phyloP scores from a whole-genome alignment of 2,113 vertebrate species.

The Xenus cinereus region DNA sequence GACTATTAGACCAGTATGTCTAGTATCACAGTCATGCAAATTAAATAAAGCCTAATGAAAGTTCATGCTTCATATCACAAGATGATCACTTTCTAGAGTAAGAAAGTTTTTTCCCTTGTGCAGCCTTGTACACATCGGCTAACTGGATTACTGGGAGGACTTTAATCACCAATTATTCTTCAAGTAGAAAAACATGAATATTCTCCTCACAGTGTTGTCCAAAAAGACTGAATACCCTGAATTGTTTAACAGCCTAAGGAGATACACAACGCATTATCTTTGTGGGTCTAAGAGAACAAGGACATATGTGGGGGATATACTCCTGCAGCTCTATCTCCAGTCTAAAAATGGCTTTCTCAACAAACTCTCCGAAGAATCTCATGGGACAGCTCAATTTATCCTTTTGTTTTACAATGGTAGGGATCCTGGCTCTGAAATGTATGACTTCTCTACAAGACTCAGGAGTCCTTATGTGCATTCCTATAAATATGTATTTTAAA shows the following conservation, averaged over 20 bases:
- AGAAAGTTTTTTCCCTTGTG: neutral
- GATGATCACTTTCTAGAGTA: neutral
- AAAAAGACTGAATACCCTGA: neutral
- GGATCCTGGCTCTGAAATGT: neutral
- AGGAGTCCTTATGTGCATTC: neutral
- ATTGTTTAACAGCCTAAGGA: neutral
- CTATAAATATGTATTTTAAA: neutral
- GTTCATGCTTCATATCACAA: neutral
- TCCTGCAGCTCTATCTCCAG: neutral
- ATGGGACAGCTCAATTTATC: neutral
- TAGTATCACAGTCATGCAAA: neutral
- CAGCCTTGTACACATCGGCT: neutral
- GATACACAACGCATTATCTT: neutral
- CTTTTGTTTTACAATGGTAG: neutral
- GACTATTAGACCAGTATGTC: neutral
- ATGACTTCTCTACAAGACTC: neutral
- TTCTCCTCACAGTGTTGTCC: neutral
- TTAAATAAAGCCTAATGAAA: neutral
- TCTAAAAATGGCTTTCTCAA: neutral
- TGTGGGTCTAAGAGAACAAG: neutral
- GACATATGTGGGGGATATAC: fast-evolving
- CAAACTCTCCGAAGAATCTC: neutral
- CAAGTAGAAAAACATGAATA: neutral
- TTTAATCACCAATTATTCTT: neutral
- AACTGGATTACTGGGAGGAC: neutral